phyloP scores from a whole-genome alignment of 1,140 invertebrate genomes.

The Achatina immaculata region DNA sequence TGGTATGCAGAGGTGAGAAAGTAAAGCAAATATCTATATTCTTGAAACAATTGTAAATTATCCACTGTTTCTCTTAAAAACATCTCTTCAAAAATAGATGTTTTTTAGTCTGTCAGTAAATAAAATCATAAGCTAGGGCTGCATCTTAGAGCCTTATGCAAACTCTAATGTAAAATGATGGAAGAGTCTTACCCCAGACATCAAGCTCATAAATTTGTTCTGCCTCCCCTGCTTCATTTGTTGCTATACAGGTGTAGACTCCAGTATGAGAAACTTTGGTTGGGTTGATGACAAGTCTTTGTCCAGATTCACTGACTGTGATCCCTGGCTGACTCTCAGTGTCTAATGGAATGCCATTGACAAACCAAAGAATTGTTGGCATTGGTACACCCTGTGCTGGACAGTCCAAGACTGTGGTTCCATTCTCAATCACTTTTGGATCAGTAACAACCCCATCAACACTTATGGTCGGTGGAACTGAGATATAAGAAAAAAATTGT shows the following conservation, averaged over 20 bases:
- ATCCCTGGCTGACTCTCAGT: constrained; percentile 37
- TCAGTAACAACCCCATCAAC: constrained; percentile 51
- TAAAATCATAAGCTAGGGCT: too few relatives aligned
- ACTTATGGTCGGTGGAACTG: constrained; percentile 67
- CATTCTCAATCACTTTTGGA: constrained; percentile 56
- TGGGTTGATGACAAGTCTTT: constrained; percentile 46
- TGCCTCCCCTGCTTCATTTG: constrained; percentile 67
- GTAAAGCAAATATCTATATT: too few relatives aligned
- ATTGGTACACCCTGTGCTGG: constrained; percentile 69
- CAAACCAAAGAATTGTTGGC: constrained; percentile 71
- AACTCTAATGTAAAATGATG: too few relatives aligned
- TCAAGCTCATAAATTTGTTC: constrained; percentile 66
- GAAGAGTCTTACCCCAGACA: constrained; percentile 64
- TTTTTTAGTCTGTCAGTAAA: too few relatives aligned
- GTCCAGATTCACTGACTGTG: constrained; percentile 35
- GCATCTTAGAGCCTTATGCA: too few relatives aligned
- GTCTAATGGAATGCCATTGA: constrained; percentile 50
- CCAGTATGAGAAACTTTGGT: constrained; percentile 51
- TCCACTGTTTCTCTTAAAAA: too few relatives aligned
- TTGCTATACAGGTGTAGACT: constrained; percentile 55
- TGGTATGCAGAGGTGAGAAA: too few relatives aligned
- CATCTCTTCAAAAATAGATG: too few relatives aligned
- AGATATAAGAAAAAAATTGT: constrained; percentile 37
- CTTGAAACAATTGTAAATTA: too few relatives aligned
- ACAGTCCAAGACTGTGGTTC: constrained; percentile 64